Percentiles rank a stretch among this genome's conserved stretches.
Conservation (phyloP, 2,113 vertebrate genomes). For the Gadus macrocephalus region DNA sequence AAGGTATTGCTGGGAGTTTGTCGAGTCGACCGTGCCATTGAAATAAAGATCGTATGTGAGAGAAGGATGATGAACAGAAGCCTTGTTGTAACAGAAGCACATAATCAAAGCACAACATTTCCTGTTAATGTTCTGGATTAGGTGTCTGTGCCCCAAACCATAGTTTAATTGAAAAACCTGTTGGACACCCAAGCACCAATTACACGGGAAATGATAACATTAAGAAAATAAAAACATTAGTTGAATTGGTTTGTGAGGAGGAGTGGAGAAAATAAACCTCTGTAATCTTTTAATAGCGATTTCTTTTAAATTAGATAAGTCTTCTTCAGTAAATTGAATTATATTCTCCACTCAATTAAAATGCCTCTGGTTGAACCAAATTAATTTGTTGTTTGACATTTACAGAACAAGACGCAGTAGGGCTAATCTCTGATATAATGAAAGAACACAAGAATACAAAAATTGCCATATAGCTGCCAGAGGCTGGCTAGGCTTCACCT, state of each 20-base stretch:
- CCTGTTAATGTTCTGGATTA: slow-evolving; percentile 40
- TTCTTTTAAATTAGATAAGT: slow-evolving; percentile 76
- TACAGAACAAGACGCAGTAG: slow-evolving; percentile 65
- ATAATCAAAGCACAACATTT: slow-evolving; percentile 34
- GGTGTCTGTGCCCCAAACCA: slow-evolving; percentile 48
- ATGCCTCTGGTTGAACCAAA: slow-evolving; percentile 61
- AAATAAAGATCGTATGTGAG: slow-evolving; percentile 11
- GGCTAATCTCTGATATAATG: slow-evolving; percentile 59
- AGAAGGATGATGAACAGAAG: not conserved
- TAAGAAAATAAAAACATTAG: slow-evolving; percentile 76
- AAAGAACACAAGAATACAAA: slow-evolving; percentile 65
- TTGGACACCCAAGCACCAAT: slow-evolving; percentile 71
- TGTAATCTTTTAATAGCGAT: slow-evolving; percentile 76
- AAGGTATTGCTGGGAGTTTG: no score
- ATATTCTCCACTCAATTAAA: slow-evolving; percentile 75
- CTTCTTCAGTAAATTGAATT: slow-evolving; percentile 72
- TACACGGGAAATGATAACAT: slow-evolving; percentile 74
- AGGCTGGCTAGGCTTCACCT: slow-evolving; percentile 51
- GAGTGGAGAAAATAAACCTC: slow-evolving; percentile 66
- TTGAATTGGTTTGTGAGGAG: slow-evolving; percentile 70
- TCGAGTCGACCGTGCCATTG: slow-evolving; percentile 17
- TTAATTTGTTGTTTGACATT: slow-evolving; percentile 72
- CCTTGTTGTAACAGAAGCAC: not conserved
- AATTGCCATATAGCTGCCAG: slow-evolving; percentile 49
- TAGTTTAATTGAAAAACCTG: slow-evolving; percentile 72